A percentile compares a stretch with the other conserved stretches of the same genome.
Conservation (phyloP, 2,797 vertebrate species). For the Okamejei kenojei region DNA sequence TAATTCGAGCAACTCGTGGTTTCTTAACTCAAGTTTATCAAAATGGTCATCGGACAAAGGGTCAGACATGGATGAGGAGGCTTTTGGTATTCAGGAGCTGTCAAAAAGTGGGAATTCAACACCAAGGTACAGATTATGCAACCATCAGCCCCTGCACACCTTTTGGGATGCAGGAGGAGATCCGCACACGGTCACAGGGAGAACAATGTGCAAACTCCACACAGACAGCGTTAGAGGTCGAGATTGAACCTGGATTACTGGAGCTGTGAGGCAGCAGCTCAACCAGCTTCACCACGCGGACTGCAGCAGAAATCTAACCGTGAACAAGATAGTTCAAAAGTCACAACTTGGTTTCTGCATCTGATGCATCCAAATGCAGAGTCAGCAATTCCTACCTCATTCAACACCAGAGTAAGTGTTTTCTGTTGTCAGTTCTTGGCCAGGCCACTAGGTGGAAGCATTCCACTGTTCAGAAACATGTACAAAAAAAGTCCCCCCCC, state of each 20-base stretch:
- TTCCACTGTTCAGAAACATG: neutral
- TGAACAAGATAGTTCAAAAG: neutral
- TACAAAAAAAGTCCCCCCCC: neutral
- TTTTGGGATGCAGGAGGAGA: too few relatives aligned
- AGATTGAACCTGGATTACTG: too few relatives aligned
- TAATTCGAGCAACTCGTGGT: neutral
- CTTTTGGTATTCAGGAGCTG: neutral
- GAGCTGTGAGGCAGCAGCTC: too few relatives aligned
- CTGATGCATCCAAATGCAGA: neutral
- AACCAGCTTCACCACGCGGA: too few relatives aligned
- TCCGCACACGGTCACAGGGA: too few relatives aligned
- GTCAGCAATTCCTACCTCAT: neutral
- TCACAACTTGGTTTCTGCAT: neutral
- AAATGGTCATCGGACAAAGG: neutral
- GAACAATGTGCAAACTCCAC: too few relatives aligned
- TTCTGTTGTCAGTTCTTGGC: neutral
- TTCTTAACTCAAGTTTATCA: neutral
- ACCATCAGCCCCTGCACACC: too few relatives aligned
- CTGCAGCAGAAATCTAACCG: neutral
- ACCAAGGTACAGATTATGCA: neutral
- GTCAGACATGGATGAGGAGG: too few relatives aligned
- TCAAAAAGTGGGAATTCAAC: neutral
- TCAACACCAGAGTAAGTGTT: neutral
- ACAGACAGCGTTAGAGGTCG: too few relatives aligned
- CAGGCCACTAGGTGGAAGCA: slow-evolving; percentile 20